A percentile compares a stretch with the other conserved stretches of the same genome.
phyloP scores from a whole-genome alignment of 2,888 invertebrate genomes.

The Lingula anatina region DNA sequence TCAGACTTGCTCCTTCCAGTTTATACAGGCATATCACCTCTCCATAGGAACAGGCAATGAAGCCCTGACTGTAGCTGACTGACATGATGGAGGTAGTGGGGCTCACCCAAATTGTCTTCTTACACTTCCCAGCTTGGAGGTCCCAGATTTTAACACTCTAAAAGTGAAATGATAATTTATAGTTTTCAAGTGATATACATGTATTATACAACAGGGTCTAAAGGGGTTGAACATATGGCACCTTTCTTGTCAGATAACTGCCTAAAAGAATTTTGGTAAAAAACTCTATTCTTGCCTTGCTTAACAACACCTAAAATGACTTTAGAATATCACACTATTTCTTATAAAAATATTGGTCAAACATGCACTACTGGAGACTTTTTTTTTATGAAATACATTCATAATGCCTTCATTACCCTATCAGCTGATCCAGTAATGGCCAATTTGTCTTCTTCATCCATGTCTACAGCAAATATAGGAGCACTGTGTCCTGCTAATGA shows the following conservation, averaged over 20 bases:
- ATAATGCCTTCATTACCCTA: conserved; percentile 23
- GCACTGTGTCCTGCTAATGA: conserved; percentile 35
- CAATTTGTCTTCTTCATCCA: conserved; percentile 28
- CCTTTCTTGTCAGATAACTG: too few relatives aligned
- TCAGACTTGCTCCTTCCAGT: conserved; percentile 22
- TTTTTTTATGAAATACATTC: background rate
- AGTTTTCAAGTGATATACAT: background rate
- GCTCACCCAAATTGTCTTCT: conserved; percentile 32
- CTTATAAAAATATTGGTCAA: too few relatives aligned
- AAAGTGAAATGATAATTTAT: too few relatives aligned
- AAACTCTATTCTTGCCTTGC: too few relatives aligned
- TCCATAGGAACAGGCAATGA: conserved; percentile 37
- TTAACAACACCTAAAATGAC: too few relatives aligned
- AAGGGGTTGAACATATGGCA: too few relatives aligned
- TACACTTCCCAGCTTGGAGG: conserved; percentile 23
- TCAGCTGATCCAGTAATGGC: conserved; percentile 44
- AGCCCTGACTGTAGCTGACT: conserved; percentile 38
- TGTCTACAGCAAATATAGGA: conserved; percentile 41
- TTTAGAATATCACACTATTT: too few relatives aligned
- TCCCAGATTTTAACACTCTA: conserved; percentile 43
- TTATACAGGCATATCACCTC: conserved; percentile 36
- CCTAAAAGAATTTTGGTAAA: too few relatives aligned
- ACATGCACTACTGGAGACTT: background rate
- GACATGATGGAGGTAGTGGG: conserved; percentile 39
- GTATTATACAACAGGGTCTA: background rate